A percentile compares a stretch with the other conserved stretches of the same genome.
Evolutionary conservation across 35 echinoderm and acorn worm species (phyloP).

Genomic region (Apostichopus japonicus): DNA sequence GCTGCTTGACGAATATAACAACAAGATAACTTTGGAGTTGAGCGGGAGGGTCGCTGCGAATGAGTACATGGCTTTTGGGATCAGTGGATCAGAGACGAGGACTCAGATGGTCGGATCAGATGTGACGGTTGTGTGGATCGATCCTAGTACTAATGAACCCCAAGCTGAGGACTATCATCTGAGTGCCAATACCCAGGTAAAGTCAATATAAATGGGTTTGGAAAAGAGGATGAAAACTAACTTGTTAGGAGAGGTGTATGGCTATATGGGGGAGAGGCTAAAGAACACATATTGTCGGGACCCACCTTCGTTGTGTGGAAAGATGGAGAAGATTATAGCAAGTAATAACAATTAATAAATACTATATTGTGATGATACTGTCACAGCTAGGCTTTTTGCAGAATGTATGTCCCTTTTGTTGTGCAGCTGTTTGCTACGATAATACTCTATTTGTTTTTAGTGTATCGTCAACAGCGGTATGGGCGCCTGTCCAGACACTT

Average conservation of each 20-base stretch:
- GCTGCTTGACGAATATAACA: neutral
- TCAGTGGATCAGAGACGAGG: neutral
- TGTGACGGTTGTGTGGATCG: neutral
- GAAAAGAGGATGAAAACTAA: too few species aligned
- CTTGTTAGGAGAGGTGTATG: too few species aligned
- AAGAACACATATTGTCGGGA: too few species aligned
- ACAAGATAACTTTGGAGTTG: neutral
- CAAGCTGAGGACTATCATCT: neutral
- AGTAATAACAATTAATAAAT: too few species aligned
- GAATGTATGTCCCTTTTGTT: neutral
- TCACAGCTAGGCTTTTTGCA: neutral
- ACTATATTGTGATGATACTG: too few species aligned
- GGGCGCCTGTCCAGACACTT: neutral
- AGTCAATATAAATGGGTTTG: too few species aligned
- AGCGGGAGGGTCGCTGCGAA: neutral
- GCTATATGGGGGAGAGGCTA: too few species aligned
- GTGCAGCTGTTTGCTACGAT: neutral
- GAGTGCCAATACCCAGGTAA: too few species aligned
- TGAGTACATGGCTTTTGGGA: conserved; percentile 2
- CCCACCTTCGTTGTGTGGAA: too few species aligned
- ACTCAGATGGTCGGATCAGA: neutral
- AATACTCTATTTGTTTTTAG: neutral
- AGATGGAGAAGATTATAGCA: too few species aligned
- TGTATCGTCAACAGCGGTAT: neutral
- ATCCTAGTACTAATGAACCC: neutral